These are phyloP conservation scores for Microctenopoma stevenorrisi DNA, from an alignment of 2,797 vertebrate genomes.

Conservation along the genomic window DNA sequence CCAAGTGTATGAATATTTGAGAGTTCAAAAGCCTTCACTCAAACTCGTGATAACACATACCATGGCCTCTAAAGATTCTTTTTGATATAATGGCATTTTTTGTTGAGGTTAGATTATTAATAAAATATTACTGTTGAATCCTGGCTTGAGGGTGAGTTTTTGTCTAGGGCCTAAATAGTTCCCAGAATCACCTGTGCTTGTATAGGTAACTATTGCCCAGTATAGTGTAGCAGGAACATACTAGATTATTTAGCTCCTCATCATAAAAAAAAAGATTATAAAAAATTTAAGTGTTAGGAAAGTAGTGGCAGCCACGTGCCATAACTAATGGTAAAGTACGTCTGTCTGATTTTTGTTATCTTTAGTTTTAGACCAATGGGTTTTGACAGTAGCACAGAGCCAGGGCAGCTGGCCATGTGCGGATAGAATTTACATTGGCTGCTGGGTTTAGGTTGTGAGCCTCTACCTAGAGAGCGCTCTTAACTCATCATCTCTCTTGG, in stretches of 20 bases:
- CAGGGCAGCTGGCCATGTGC: conserved; percentile 19
- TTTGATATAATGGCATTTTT: too few species aligned
- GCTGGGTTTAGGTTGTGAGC: conserved; percentile 13
- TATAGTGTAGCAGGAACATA: conserved; percentile 1
- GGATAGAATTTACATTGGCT: conserved; percentile 24
- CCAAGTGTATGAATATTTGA: too few species aligned
- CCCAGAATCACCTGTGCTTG: too few species aligned
- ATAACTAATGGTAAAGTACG: neutral
- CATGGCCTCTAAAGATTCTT: too few species aligned
- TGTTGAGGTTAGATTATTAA: too few species aligned
- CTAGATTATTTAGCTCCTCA: neutral
- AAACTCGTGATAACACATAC: too few species aligned
- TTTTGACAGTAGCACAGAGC: conserved; percentile 6
- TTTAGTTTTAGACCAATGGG: conserved; percentile 22
- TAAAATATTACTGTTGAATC: too few species aligned
- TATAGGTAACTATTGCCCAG: conserved; percentile 1
- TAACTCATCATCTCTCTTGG: conserved; percentile 1
- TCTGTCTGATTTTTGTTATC: neutral
- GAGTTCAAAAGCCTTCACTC: too few species aligned
- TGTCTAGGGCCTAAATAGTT: too few species aligned
- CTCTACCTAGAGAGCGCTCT: neutral
- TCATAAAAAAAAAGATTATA: neutral
- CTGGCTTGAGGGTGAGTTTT: too few species aligned
- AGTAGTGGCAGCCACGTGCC: neutral
- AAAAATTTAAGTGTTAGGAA: neutral